Evolutionary conservation across 2,797 vertebrate species (phyloP).

Genomic region (Ibycter americanus): DNA sequence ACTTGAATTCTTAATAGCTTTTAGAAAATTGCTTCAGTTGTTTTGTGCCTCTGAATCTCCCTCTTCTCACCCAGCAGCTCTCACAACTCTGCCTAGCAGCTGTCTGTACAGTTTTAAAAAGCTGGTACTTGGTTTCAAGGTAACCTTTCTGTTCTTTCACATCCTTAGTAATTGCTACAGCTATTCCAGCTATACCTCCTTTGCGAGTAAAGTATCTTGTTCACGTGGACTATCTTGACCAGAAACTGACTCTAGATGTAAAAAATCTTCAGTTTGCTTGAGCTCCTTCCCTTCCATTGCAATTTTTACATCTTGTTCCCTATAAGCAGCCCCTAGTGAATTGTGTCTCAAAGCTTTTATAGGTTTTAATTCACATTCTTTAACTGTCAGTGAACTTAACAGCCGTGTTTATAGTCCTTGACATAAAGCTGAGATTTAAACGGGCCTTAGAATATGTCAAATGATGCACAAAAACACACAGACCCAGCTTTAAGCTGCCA

Average conservation of each 20-base stretch:
- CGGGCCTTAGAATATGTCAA: neutral
- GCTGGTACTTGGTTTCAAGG: neutral
- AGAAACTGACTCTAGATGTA: neutral
- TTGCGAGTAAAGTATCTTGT: neutral
- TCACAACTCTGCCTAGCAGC: neutral
- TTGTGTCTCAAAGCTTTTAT: neutral
- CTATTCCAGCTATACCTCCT: neutral
- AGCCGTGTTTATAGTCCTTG: neutral
- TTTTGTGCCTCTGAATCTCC: neutral
- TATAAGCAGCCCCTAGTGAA: neutral
- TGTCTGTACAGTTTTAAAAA: neutral
- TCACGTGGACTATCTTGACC: neutral
- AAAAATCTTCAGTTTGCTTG: neutral
- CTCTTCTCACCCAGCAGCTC: neutral
- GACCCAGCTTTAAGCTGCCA: neutral
- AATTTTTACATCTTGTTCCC: neutral
- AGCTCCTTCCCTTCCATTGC: neutral
- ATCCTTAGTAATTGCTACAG: neutral
- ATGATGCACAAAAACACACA: neutral
- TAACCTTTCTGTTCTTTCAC: neutral
- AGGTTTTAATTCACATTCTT: neutral
- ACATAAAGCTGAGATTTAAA: neutral
- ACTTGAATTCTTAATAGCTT: neutral
- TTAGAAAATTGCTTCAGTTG: neutral
- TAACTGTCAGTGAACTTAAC: neutral